phyloP scores from a whole-genome alignment of 2,113 vertebrate species.

The Anas platyrhynchos region DNA sequence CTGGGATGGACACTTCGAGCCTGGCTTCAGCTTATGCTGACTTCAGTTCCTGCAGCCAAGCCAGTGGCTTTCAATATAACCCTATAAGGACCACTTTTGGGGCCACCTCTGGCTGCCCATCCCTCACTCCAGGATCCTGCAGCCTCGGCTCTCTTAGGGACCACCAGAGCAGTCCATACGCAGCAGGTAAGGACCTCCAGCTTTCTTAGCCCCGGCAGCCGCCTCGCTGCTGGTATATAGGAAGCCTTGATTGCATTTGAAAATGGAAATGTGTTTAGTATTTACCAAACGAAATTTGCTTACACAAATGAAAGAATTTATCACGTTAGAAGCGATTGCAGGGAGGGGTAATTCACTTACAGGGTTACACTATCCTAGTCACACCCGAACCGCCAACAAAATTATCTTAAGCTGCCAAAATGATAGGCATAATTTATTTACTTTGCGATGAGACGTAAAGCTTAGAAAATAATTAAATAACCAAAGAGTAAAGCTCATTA shows the following conservation, averaged over 20 bases:
- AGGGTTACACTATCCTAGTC: conserved; percentile 99
- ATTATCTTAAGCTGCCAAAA: conserved; percentile 99
- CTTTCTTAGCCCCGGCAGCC: conserved; percentile 79
- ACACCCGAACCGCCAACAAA: conserved; percentile 99
- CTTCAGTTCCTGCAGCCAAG: conserved; percentile 99
- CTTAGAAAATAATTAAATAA: conserved; percentile 99
- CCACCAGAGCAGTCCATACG: conserved; percentile 99
- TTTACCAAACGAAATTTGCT: conserved; percentile 99
- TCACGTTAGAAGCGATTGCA: conserved; percentile 99
- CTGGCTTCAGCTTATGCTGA: conserved; percentile 99
- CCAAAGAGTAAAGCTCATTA: conserved; percentile 99
- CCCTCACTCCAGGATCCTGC: conserved; percentile 98
- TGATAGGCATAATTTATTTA: conserved; percentile 99
- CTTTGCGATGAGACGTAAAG: conserved; percentile 99
- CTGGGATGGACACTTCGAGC: conserved; percentile 99
- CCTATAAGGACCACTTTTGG: conserved; percentile 99
- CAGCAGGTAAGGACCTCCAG: conserved; percentile 94
- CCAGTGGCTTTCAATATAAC: conserved; percentile 99
- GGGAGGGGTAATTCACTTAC: conserved; percentile 99
- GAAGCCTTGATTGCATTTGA: conserved; percentile 98
- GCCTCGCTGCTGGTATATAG: conserved; percentile 89
- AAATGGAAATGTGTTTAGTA: conserved; percentile 99
- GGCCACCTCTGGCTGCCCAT: conserved; percentile 97
- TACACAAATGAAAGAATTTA: conserved; percentile 99
- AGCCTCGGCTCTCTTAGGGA: conserved; percentile 98